A percentile compares a stretch with the other conserved stretches of the same genome.
Conservation (phyloP, 2,888 invertebrate species). For the Drosophila hawaiiensis region DNA sequence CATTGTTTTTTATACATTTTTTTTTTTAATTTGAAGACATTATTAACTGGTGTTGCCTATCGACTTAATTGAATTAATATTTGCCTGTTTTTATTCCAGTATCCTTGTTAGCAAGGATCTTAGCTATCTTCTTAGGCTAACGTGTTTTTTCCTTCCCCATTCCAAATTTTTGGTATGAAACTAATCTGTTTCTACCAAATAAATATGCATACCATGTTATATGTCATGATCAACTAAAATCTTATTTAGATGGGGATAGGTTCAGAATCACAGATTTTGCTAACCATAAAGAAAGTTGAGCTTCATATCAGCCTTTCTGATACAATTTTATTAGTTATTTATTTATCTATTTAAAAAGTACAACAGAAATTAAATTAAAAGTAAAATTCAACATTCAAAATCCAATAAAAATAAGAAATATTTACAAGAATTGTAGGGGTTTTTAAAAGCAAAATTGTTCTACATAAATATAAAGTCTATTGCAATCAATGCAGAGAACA, state of each 20-base stretch:
- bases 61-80: neutral
- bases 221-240: too few relatives aligned
- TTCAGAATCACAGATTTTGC: too few relatives aligned
- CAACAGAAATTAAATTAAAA: too few relatives aligned
- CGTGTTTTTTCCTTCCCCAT: neutral
- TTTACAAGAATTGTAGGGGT: too few relatives aligned
- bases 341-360: neutral
- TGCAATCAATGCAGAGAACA: too few relatives aligned
- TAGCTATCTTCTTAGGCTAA: neutral
- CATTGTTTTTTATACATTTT: neutral
- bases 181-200: neutral
- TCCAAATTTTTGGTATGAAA: neutral
- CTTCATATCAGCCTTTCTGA: neutral
- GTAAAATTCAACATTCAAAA: too few relatives aligned
- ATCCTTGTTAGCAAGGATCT: neutral
- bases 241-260: too few relatives aligned
- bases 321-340: neutral
- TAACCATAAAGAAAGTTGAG: neutral
- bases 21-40: neutral
- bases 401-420: too few relatives aligned
- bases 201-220: too few relatives aligned
- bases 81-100: neutral
- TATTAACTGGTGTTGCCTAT: neutral
- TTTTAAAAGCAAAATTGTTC: too few relatives aligned
- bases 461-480: too few relatives aligned